phyloP scores from a whole-genome alignment of 1,140 invertebrate species.

The Drosophila trapezifrons region DNA sequence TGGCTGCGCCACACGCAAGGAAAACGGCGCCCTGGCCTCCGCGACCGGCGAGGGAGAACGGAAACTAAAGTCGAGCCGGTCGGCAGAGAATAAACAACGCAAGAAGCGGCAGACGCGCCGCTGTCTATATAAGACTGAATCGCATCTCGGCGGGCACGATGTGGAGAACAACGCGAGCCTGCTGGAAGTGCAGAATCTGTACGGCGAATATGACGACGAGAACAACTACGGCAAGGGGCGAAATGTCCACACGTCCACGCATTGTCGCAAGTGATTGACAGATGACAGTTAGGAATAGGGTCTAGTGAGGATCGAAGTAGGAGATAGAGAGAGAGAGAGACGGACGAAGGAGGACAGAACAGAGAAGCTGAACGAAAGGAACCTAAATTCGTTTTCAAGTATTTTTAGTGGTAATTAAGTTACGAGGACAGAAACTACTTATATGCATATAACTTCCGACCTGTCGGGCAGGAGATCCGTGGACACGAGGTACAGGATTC shows the following conservation, averaged over 20 bases:
- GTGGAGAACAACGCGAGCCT: constrained; percentile 77
- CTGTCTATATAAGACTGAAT: constrained; percentile 81
- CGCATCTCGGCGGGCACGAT: constrained; percentile 53
- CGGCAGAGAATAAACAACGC: constrained; percentile 21
- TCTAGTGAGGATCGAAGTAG: constrained; percentile 17
- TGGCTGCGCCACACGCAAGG: constrained; percentile 71
- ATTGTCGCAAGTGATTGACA: constrained; percentile 74
- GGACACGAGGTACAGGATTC: constrained; percentile 3
- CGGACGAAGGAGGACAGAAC: constrained; percentile 1
- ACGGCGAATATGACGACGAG: constrained; percentile 72
- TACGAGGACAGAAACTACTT: constrained; percentile 29
- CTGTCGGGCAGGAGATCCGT: constrained; percentile 6
- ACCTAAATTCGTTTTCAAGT: constrained; percentile 59
- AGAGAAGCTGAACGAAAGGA: constrained; percentile 17
- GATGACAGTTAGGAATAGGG: constrained; percentile 27
- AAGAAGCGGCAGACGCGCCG: constrained; percentile 70
- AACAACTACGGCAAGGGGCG: constrained; percentile 73
- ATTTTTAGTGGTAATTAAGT: constrained; percentile 63
- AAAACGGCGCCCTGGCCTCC: constrained; percentile 56
- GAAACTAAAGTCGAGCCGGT: constrained; percentile 51
- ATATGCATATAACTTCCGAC: constrained; percentile 13
- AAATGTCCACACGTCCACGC: constrained; percentile 64
- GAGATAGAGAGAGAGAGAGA: neutral
- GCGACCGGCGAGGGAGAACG: constrained; percentile 72
- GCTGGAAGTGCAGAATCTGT: constrained; percentile 66